Conservation (phyloP, 1,140 invertebrate genomes). For the Cecropterus lyciades region DNA sequence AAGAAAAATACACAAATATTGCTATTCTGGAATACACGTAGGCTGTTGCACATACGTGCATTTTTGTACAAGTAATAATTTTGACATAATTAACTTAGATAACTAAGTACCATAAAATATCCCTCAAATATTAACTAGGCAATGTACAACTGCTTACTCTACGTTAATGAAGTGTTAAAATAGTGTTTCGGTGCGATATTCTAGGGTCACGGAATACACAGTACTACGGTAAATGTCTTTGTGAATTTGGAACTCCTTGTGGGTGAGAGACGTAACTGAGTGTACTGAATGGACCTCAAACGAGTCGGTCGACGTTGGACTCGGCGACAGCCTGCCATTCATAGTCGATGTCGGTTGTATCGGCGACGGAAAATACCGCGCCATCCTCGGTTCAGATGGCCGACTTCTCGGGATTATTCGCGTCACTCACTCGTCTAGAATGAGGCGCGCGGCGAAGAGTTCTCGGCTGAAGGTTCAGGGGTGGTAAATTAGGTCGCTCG, state of each 20-base stretch:
- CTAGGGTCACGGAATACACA: slow-evolving; percentile 8
- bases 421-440: slow-evolving; percentile 86
- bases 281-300: slow-evolving; percentile 49
- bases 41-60: slow-evolving; percentile 3
- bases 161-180: slow-evolving; percentile 9
- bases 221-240: slow-evolving; percentile 29
- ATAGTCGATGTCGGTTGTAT: slow-evolving; percentile 72
- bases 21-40: slow-evolving; percentile 26
- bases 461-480: slow-evolving; percentile 88
- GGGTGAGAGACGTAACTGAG: not conserved
- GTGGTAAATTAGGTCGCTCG: slow-evolving; percentile 91
- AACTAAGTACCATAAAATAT: slow-evolving; percentile 4
- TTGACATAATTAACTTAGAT: not conserved
- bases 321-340: slow-evolving; percentile 67
- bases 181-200: not conserved
- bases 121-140: not conserved
- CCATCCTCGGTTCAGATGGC: slow-evolving; percentile 80
- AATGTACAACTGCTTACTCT: slow-evolving; percentile 20
- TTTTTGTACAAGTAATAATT: slow-evolving; percentile 13
- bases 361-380: slow-evolving; percentile 82
- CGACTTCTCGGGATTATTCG: slow-evolving; percentile 82
- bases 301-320: slow-evolving; percentile 72
- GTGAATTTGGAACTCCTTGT: not conserved
- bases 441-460: slow-evolving; percentile 85
- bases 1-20: slow-evolving; percentile 13